phyloP scores from a whole-genome alignment of 2,113 vertebrate species.

The Albula glossodonta region DNA sequence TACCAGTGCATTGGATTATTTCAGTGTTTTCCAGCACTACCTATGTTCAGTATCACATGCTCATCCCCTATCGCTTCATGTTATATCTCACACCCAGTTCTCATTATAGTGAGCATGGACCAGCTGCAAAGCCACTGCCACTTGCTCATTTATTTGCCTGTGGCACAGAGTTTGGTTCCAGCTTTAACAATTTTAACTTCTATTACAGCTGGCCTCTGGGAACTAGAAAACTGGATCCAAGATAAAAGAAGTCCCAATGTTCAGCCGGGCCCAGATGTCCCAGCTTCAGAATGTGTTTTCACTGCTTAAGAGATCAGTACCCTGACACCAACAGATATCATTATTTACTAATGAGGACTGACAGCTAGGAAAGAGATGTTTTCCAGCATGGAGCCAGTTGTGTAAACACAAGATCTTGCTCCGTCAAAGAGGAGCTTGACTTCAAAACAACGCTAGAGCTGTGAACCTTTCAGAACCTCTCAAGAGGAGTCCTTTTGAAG shows the following conservation, averaged over 20 bases:
- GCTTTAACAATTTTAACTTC: constrained; percentile 65
- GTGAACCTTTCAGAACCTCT: constrained; percentile 80
- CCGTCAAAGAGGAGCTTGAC: constrained; percentile 81
- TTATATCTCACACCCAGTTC: neutral
- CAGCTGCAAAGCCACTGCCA: constrained; percentile 1
- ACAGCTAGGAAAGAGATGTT: constrained; percentile 49
- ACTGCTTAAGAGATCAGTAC: constrained; percentile 29
- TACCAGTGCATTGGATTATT: neutral
- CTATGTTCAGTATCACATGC: constrained; percentile 19
- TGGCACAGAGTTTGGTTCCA: constrained; percentile 19
- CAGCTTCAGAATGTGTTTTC: constrained; percentile 11
- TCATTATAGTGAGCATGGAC: constrained; percentile 16
- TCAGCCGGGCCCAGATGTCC: constrained; percentile 5
- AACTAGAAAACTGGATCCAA: constrained; percentile 25
- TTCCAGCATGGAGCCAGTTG: constrained; percentile 87
- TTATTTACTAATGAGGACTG: constrained; percentile 65
- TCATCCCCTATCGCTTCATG: neutral
- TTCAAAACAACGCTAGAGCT: constrained; percentile 87
- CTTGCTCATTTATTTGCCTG: constrained; percentile 23
- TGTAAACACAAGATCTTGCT: constrained; percentile 82
- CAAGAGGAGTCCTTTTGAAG: constrained; percentile 81
- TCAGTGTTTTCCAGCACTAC: neutral
- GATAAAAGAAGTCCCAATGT: constrained; percentile 28
- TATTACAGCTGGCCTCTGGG: constrained; percentile 20
- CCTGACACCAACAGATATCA: constrained; percentile 59